Evolutionary conservation across 1,140 invertebrate species (phyloP).

Genomic region (Magallana ariakensis): DNA sequence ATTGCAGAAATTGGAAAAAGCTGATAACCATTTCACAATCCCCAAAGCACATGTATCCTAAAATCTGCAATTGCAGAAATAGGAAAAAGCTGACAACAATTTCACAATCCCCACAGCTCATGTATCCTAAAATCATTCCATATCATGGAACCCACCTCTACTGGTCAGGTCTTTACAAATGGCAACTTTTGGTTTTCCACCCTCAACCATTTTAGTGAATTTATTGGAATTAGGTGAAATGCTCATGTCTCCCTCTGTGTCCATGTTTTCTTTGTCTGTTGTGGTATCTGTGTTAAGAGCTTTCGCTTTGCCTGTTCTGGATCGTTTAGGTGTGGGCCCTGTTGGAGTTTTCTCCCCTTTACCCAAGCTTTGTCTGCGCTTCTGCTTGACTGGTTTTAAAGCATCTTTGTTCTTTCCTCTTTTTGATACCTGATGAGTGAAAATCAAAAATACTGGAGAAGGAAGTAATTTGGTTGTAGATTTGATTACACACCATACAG

Average conservation of each 20-base stretch:
- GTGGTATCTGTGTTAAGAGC: background rate
- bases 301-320: slow-evolving; percentile 41
- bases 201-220: slow-evolving; percentile 16
- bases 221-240: slow-evolving; percentile 40
- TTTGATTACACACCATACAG: too few relatives aligned
- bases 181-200: slow-evolving; percentile 47
- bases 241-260: slow-evolving; percentile 17
- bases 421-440: slow-evolving; percentile 47
- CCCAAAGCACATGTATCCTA: too few relatives aligned
- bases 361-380: slow-evolving; percentile 50
- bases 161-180: slow-evolving; percentile 70
- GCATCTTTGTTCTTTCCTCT: slow-evolving; percentile 54
- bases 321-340: slow-evolving; percentile 57
- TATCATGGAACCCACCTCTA: slow-evolving; percentile 62
- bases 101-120: too few relatives aligned
- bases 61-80: too few relatives aligned
- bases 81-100: too few relatives aligned
- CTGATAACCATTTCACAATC: too few relatives aligned
- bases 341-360: slow-evolving; percentile 64
- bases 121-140: too few relatives aligned
- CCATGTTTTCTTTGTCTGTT: slow-evolving; percentile 32
- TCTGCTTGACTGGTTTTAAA: slow-evolving; percentile 58
- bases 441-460: too few relatives aligned
- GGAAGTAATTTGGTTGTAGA: too few relatives aligned
- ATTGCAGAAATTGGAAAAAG: too few relatives aligned